Evolutionary conservation across 2,797 vertebrate species (phyloP).

Genomic region (Coregonus ussuriensis): DNA sequence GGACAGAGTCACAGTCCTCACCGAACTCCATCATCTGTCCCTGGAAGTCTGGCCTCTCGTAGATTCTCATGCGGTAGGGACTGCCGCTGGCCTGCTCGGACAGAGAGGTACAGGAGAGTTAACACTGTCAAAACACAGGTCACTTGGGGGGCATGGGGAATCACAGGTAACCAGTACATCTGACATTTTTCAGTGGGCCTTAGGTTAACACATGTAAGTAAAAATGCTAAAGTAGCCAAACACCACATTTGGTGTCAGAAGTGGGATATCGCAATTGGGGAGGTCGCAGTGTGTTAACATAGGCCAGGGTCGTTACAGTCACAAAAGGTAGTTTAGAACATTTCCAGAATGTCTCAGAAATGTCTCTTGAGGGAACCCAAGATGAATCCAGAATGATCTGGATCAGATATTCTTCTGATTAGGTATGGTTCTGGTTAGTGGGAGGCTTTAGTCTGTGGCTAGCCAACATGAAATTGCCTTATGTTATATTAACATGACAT

Average conservation of each 20-base stretch:
- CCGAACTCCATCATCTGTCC: conserved; percentile 37
- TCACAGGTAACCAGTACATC: neutral
- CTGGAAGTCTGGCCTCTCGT: conserved; percentile 35
- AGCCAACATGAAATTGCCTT: neutral
- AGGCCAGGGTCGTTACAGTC: neutral
- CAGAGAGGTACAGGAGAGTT: neutral
- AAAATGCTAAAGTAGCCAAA: neutral
- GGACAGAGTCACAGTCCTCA: conserved; percentile 30
- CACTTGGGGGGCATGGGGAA: neutral
- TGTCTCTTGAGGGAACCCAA: neutral
- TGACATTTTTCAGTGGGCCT: neutral
- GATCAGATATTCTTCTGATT: neutral
- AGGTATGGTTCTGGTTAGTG: neutral
- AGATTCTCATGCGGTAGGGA: conserved; percentile 33
- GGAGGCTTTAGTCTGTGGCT: neutral
- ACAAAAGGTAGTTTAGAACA: neutral
- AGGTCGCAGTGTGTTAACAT: neutral
- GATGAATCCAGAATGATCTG: neutral
- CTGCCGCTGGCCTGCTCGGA: conserved; percentile 23
- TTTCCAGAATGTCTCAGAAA: neutral
- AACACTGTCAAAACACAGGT: neutral
- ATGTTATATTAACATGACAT: neutral
- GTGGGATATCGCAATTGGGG: neutral
- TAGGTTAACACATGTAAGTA: neutral
- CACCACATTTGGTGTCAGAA: neutral